Evolutionary conservation across 2,113 vertebrate species (phyloP).

Genomic region (Clinocottus analis): DNA sequence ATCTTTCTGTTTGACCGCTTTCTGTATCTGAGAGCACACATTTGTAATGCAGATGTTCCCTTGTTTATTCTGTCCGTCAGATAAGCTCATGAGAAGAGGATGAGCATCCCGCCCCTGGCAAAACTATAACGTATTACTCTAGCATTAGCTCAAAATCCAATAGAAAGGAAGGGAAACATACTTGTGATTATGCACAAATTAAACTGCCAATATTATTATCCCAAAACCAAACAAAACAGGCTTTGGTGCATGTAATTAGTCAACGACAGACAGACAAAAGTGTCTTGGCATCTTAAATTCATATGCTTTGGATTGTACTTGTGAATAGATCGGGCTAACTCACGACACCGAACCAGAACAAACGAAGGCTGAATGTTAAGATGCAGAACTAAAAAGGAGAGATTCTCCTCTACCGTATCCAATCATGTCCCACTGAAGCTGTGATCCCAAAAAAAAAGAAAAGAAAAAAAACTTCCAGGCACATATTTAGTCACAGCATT

Average conservation of each 20-base stretch:
- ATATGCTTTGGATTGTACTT: neutral
- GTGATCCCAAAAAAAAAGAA: conserved; percentile 6
- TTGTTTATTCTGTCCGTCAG: conserved; percentile 39
- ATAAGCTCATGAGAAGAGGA: conserved; percentile 24
- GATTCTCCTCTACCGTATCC: neutral
- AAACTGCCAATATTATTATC: conserved; percentile 15
- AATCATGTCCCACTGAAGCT: conserved; percentile 23
- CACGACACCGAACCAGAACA: neutral
- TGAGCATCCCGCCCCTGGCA: conserved; percentile 25
- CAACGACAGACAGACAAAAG: neutral
- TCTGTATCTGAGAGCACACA: conserved; percentile 6
- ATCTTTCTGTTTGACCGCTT: conserved; percentile 20
- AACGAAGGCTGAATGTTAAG: neutral
- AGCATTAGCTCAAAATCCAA: conserved; percentile 6
- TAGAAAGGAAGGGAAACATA: neutral
- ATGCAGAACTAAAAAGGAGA: neutral
- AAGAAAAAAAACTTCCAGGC: conserved; percentile 4
- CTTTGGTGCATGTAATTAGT: neutral
- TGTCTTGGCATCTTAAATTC: conserved; percentile 16
- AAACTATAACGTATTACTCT: conserved; percentile 5
- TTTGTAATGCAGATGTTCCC: conserved; percentile 50
- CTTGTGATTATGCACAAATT: conserved; percentile 15
- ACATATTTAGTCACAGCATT: conserved; percentile 54
- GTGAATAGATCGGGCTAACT: neutral
- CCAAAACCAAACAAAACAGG: neutral